Percentiles rank a stretch among this genome's conserved stretches.
phyloP scores from a whole-genome alignment of 2,797 vertebrate genomes.

The Syndactyla subalaris region DNA sequence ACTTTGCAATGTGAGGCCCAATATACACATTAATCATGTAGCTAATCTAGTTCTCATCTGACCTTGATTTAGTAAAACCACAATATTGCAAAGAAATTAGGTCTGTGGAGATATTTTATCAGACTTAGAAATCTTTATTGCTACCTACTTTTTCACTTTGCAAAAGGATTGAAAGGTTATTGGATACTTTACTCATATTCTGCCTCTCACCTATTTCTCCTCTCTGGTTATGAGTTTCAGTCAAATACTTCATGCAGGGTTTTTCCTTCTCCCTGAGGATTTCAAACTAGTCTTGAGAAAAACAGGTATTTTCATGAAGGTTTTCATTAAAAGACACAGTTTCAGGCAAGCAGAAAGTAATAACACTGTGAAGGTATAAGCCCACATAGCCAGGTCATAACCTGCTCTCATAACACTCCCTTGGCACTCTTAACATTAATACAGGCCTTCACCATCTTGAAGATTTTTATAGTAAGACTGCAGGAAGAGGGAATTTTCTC shows the following conservation, averaged over 20 bases:
- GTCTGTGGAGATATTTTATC: constrained; percentile 41
- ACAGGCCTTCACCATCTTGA: neutral
- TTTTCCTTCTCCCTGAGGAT: neutral
- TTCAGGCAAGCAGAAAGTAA: neutral
- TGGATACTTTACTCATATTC: neutral
- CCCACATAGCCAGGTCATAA: neutral
- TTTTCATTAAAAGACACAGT: neutral
- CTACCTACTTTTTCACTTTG: neutral
- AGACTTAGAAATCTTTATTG: constrained; percentile 43
- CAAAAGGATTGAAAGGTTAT: constrained; percentile 6
- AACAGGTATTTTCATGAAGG: neutral
- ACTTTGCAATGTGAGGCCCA: neutral
- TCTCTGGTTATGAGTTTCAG: neutral
- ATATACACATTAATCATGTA: constrained; percentile 48
- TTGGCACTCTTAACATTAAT: neutral
- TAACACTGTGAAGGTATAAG: neutral
- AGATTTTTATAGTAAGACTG: accelerated
- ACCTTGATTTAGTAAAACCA: constrained; percentile 52
- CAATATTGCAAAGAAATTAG: constrained; percentile 18
- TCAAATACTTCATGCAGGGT: neutral
- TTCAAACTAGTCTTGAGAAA: neutral
- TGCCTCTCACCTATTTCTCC: neutral
- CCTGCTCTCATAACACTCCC: neutral
- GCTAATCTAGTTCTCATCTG: constrained; percentile 53
- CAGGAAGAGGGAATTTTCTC: neutral